Base-by-base conservation (phyloP, 1,140 invertebrate genomes). In the Coboldia fuscipes region DNA sequence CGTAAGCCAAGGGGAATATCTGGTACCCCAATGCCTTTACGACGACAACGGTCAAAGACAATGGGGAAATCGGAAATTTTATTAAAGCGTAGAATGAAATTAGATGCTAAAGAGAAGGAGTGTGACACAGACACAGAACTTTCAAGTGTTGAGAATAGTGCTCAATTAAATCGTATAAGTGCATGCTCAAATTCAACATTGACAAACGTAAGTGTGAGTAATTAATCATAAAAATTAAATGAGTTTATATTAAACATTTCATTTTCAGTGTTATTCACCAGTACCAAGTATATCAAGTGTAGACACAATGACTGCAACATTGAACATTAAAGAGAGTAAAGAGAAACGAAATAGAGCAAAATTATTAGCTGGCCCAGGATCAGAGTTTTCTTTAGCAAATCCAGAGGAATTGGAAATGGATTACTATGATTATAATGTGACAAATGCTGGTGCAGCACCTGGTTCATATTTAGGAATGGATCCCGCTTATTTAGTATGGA, bases 341-440 rank as follows among this genome's bases (percentile, higher is more conserved):
- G 78, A 85, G 37, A 69, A 68, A 31, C 58, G 67, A 40, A 82
- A 82, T 50, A 62, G 74, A 2, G 67, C 73, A 37, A 63, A 68
- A 34, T 54, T 82, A 4, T 51, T 81, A 8, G 61, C 63, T 18
- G 61, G 67, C 2, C 70, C 70, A 1, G 68, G 68, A 2, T 84
- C 80, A 0, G 79, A 84, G 43, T 72, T 80, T 38, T 83, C 79
- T 29, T 52, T 81, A n/a, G 66, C 66, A 0, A 66, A 65, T 27
- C 75, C 76, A 26, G 62, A 62, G 4, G 82, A 85, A 44, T 59
- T 84, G 35, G 80, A 86, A 51, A 58, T 85, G 24, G 82, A 86
- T 47, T 86, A 86, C 45, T 86, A 86, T 44, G 82, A 86, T 51
- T 86, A 86, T 43, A 79, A 85, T 53, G 79, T 86, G 1, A 70